Percentiles rank a stretch among this genome's conserved stretches.
These are phyloP conservation scores for Arion vulgaris DNA, from an alignment of 1,140 invertebrate genomes.

Conservation along the genomic window DNA sequence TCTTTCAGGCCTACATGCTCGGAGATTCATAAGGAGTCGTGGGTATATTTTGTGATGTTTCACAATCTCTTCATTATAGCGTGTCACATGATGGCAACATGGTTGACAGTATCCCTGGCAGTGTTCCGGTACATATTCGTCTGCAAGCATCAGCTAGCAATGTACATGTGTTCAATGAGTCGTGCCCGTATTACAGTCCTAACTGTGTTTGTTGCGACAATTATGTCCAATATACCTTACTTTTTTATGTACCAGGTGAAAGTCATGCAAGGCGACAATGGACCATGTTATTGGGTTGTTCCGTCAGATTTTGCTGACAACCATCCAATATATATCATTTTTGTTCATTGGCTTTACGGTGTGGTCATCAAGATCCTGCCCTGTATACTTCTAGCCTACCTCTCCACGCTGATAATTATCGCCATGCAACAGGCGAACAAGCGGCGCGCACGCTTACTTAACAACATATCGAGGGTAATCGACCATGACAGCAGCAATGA, in stretches of 20 bases:
- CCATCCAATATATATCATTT: constrained; percentile 51
- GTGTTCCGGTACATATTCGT: constrained; percentile 95
- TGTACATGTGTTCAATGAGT: constrained; percentile 81
- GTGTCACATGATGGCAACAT: constrained; percentile 93
- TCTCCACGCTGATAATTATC: constrained; percentile 85
- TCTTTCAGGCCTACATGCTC: not conserved
- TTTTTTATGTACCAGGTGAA: constrained; percentile 73
- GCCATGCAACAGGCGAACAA: constrained; percentile 76
- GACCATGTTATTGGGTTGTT: constrained; percentile 54
- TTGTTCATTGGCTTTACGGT: constrained; percentile 85
- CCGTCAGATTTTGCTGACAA: constrained; percentile 46
- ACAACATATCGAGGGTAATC: constrained; percentile 54
- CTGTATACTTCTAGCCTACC: constrained; percentile 84
- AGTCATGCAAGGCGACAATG: not conserved
- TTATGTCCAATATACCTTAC: constrained; percentile 85
- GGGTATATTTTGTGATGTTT: constrained; percentile 68
- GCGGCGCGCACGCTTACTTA: constrained; percentile 61
- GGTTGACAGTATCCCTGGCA: constrained; percentile 91
- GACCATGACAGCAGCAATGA: constrained; percentile 60
- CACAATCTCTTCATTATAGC: constrained; percentile 81
- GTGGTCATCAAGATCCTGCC: constrained; percentile 87
- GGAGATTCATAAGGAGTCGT: constrained; percentile 15
- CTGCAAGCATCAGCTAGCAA: constrained; percentile 82
- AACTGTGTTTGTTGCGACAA: constrained; percentile 81
- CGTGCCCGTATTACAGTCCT: constrained; percentile 84